A percentile compares a stretch with the other conserved stretches of the same genome.
Conservation (phyloP, 2,888 invertebrate species). For the Tuberolachnus salignus region DNA sequence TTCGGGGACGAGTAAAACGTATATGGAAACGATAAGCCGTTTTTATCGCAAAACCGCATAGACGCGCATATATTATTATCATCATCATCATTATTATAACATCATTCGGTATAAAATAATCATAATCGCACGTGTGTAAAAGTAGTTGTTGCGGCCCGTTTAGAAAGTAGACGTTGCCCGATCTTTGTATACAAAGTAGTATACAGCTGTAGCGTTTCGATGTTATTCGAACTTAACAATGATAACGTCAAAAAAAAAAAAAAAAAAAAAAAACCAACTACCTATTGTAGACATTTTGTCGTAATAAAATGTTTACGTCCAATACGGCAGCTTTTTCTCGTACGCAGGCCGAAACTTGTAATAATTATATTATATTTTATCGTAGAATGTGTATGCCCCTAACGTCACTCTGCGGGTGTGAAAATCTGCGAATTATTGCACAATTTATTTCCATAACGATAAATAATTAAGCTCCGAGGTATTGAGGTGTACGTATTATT, state of each 20-base stretch:
- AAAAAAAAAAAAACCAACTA: too few relatives aligned
- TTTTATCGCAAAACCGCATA: constrained; percentile 6
- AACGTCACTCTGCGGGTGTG: too few relatives aligned
- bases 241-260: constrained; percentile 39
- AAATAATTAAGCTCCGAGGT: too few relatives aligned
- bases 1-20: neutral
- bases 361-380: too few relatives aligned
- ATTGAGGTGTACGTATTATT: too few relatives aligned
- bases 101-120: constrained; percentile 29
- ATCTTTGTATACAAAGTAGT: too few relatives aligned
- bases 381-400: too few relatives aligned
- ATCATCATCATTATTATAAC: constrained; percentile 18
- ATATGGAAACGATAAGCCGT: constrained; percentile 8
- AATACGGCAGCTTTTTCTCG: constrained; percentile 3
- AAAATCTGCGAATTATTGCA: too few relatives aligned
- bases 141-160: constrained; percentile 50
- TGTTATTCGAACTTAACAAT: constrained; percentile 37
- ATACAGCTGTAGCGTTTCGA: neutral
- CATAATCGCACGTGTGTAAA: constrained; percentile 49
- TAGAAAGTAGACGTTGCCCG: constrained; percentile 54
- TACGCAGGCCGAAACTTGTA: too few relatives aligned
- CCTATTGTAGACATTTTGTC: neutral
- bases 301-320: constrained; percentile 17
- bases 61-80: too few relatives aligned
- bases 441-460: too few relatives aligned